Conservation (phyloP, 2,113 vertebrate species). For the Rhinoptilus africanus region DNA sequence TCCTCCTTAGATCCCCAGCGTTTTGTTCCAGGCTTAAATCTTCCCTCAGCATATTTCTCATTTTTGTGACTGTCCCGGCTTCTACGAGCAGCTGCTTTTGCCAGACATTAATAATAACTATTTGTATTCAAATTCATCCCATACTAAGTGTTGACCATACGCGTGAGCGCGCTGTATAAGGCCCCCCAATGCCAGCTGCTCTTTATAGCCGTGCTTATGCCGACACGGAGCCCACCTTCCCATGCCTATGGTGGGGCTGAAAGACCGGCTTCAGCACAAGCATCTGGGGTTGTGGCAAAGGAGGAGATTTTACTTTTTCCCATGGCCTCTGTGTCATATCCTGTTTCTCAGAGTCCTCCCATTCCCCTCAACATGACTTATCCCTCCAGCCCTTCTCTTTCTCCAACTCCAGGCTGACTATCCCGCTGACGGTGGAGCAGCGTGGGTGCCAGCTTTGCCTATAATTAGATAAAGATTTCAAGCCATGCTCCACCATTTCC, state of each 20-base stretch:
- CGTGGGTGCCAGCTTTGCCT: not conserved
- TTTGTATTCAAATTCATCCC: not conserved
- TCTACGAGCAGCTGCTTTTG: not conserved
- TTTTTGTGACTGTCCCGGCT: not conserved
- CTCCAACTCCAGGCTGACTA: slow-evolving; percentile 1
- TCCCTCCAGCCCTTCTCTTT: slow-evolving; percentile 35
- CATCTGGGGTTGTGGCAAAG: not conserved
- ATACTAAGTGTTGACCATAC: not conserved
- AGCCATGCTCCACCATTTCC: not conserved
- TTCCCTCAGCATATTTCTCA: slow-evolving; percentile 30
- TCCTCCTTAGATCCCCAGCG: slow-evolving; percentile 38
- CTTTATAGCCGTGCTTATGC: not conserved
- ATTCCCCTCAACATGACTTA: slow-evolving; percentile 48
- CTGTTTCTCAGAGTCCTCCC: slow-evolving; percentile 47
- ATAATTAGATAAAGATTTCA: not conserved
- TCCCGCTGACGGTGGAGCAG: not conserved
- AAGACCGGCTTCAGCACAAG: not conserved
- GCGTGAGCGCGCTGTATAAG: fast-evolving
- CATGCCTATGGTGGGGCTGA: not conserved
- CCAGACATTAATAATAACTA: not conserved
- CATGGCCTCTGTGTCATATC: slow-evolving; percentile 62
- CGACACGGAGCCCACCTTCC: not conserved
- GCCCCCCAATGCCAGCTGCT: not conserved
- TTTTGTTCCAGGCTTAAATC: slow-evolving; percentile 25
- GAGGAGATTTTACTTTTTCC: slow-evolving; percentile 19